Evolutionary conservation across 64 coral and sea anemone species (phyloP).

Genomic region (Stichodactyla mertensii): DNA sequence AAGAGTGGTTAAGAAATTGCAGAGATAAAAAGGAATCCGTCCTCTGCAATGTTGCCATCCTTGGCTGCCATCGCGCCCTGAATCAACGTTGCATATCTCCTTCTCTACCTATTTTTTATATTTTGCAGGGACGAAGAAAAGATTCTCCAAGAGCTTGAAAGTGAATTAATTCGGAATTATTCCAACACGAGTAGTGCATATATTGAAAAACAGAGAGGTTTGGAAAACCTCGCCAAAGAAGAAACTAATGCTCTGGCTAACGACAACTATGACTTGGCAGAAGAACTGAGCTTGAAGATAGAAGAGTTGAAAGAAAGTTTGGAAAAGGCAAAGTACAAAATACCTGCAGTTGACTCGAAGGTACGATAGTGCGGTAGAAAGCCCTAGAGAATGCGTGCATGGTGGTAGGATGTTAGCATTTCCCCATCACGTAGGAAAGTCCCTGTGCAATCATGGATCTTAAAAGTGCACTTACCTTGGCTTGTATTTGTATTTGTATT

Average conservation of each 20-base stretch:
- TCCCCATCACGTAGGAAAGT: too few species aligned
- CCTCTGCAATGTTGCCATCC: too few species aligned
- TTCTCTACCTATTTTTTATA: not conserved
- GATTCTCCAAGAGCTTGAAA: constrained; percentile 13
- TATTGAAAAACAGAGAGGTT: constrained; percentile 13
- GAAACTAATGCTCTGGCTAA: constrained; percentile 43
- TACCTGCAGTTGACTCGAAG: constrained; percentile 41
- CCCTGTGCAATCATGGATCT: too few species aligned
- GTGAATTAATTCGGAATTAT: constrained; percentile 26
- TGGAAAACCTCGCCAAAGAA: constrained; percentile 25
- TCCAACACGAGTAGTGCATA: constrained; percentile 2
- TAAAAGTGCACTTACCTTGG: too few species aligned
- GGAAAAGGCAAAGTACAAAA: constrained; percentile 34
- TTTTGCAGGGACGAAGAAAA: constrained; percentile 38
- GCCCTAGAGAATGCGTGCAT: too few species aligned
- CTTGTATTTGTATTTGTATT: too few species aligned
- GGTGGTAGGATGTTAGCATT: too few species aligned
- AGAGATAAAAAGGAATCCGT: too few species aligned
- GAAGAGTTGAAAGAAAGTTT: constrained; percentile 33
- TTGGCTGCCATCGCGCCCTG: too few species aligned
- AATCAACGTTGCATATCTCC: too few species aligned
- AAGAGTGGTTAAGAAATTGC: too few species aligned
- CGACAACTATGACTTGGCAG: constrained; percentile 64
- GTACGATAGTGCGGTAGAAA: not conserved
- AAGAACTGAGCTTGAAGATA: constrained; percentile 36